Conservation (phyloP, 2,888 invertebrate genomes). For the Cancer borealis region DNA sequence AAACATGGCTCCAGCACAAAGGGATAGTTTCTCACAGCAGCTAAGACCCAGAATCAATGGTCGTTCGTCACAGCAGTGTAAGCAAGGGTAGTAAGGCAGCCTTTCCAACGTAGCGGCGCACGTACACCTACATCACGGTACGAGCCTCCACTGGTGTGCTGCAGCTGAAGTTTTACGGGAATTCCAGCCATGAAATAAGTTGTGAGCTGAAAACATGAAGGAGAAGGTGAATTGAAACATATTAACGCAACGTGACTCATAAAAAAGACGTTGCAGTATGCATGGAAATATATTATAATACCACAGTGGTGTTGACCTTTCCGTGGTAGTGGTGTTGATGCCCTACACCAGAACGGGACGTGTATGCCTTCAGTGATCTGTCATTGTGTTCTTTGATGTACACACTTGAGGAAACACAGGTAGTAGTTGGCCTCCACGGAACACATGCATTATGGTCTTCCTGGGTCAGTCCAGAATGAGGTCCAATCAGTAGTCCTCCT, state of each 20-base stretch:
- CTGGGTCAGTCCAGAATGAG: background rate
- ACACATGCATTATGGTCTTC: background rate
- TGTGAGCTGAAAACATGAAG: background rate
- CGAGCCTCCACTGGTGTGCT: too few species aligned
- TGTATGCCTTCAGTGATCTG: background rate
- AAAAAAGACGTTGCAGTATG: too few species aligned
- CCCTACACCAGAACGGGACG: background rate
- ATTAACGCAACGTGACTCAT: too few species aligned
- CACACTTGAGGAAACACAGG: background rate
- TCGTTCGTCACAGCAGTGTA: background rate
- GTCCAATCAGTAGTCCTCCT: background rate
- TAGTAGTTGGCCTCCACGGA: too few species aligned
- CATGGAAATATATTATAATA: background rate
- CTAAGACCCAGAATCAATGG: slow-evolving; percentile 31
- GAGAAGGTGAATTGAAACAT: background rate
- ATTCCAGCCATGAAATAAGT: background rate
- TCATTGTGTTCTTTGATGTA: background rate
- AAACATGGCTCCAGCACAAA: background rate
- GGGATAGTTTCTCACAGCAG: slow-evolving; percentile 26
- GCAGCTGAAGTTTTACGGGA: background rate
- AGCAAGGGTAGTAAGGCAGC: background rate
- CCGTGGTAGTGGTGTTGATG: background rate
- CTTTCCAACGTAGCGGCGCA: background rate
- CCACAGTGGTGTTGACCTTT: background rate
- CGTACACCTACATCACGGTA: too few species aligned